These are phyloP conservation scores for Chrysolina americana DNA, from an alignment of 2,888 invertebrate genomes.

Conservation along the genomic window DNA sequence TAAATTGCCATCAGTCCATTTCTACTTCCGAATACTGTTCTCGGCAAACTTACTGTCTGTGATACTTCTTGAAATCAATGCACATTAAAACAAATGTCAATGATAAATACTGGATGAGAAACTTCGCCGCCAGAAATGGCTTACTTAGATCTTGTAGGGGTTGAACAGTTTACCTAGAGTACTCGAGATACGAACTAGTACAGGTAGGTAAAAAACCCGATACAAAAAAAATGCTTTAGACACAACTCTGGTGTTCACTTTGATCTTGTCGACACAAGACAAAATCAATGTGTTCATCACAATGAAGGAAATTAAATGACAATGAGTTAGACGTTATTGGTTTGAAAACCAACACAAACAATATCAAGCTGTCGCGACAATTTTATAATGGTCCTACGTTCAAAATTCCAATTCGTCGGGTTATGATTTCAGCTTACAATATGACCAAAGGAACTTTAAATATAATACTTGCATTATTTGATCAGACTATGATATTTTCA, in stretches of 20 bases:
- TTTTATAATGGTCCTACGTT: neutral
- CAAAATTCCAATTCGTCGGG: neutral
- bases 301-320: neutral
- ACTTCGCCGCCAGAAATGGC: conserved; percentile 31
- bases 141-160: neutral
- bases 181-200: neutral
- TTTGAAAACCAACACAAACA: no score
- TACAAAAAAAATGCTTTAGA: neutral
- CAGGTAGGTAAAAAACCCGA: neutral
- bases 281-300: neutral
- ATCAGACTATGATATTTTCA: neutral
- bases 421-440: no score
- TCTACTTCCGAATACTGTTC: conserved; percentile 41
- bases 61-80: conserved; percentile 33
- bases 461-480: no score
- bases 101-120: conserved; percentile 28
- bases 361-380: no score
- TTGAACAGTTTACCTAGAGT: neutral
- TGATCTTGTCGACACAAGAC: neutral
- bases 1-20: conserved; percentile 49
- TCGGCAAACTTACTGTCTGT: conserved; percentile 33
- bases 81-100: conserved; percentile 28
- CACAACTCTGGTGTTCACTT: neutral
- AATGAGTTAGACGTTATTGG: no score
- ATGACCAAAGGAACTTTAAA: no score